phyloP scores from a whole-genome alignment of 2,888 invertebrate species.

The Allygus modestus region DNA sequence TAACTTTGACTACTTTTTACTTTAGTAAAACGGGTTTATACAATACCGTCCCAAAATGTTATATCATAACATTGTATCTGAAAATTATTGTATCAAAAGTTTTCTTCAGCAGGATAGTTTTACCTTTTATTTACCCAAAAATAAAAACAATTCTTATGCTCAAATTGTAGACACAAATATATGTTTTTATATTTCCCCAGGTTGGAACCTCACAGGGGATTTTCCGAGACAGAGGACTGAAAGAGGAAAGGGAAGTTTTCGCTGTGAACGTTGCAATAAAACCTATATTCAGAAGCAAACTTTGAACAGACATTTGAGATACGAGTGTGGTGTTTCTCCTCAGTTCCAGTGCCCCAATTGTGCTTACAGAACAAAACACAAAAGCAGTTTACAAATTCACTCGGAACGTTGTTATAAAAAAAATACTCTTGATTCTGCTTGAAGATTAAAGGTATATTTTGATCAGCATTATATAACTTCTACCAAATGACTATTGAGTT shows the following conservation, averaged over 20 bases:
- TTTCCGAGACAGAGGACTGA: background rate
- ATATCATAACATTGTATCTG: no score
- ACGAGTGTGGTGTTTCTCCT: slow-evolving; percentile 71
- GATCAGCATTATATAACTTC: no score
- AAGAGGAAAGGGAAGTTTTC: slow-evolving; percentile 19
- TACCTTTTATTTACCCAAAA: no score
- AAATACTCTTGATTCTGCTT: background rate
- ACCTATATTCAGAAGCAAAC: slow-evolving; percentile 69
- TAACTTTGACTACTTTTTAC: no score
- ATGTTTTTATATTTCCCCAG: background rate
- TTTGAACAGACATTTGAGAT: slow-evolving; percentile 72
- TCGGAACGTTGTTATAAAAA: slow-evolving; percentile 3
- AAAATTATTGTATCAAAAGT: no score
- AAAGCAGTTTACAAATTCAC: slow-evolving; percentile 23
- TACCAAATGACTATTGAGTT: no score
- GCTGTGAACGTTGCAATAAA: slow-evolving; percentile 67
- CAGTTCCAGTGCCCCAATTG: slow-evolving; percentile 77
- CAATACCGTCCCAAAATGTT: no score
- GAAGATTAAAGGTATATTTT: background rate
- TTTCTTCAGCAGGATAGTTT: no score
- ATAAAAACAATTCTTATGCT: no score
- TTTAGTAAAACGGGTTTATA: no score
- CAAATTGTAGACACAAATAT: no score
- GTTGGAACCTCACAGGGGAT: background rate
- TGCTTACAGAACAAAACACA: slow-evolving; percentile 69